A percentile compares a stretch with the other conserved stretches of the same genome.
phyloP scores from a whole-genome alignment of 2,888 invertebrate species.

The Chloroclystis v-ata region DNA sequence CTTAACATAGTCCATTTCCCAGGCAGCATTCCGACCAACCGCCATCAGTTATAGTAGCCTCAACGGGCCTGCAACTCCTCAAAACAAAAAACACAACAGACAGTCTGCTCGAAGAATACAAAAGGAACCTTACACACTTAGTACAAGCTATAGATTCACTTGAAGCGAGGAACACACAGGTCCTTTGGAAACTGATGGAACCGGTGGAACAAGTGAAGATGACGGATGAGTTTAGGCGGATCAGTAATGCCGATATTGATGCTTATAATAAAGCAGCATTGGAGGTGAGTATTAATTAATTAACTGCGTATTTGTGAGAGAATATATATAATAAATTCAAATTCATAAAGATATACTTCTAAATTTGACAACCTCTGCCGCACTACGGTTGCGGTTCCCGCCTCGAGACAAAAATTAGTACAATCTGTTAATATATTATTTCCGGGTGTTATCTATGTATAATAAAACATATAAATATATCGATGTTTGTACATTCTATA shows the following conservation, averaged over 20 bases:
- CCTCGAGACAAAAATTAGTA: too few relatives aligned
- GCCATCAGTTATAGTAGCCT: constrained; percentile 89
- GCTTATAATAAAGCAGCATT: constrained; percentile 90
- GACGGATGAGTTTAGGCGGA: constrained; percentile 80
- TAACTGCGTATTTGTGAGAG: too few relatives aligned
- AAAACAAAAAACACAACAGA: constrained; percentile 88
- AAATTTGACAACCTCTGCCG: too few relatives aligned
- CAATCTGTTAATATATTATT: too few relatives aligned
- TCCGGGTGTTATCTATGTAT: too few relatives aligned
- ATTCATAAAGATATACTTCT: too few relatives aligned
- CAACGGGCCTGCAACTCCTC: constrained; percentile 88
- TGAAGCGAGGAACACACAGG: constrained; percentile 81
- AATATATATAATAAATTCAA: too few relatives aligned
- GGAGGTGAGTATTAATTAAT: constrained; percentile 83
- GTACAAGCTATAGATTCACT: constrained; percentile 86
- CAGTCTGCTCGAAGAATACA: constrained; percentile 85
- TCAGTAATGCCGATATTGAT: constrained; percentile 92
- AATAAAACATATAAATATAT: too few relatives aligned
- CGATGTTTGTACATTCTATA: too few relatives aligned
- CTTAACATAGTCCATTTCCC: too few relatives aligned
- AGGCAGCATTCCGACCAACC: constrained; percentile 80
- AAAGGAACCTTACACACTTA: constrained; percentile 86
- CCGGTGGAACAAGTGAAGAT: constrained; percentile 86
- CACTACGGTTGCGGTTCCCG: too few relatives aligned
- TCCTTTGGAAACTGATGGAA: constrained; percentile 93